These are phyloP conservation scores for Abrostola triplasia DNA, from an alignment of 2,888 invertebrate genomes.

Conservation along the genomic window DNA sequence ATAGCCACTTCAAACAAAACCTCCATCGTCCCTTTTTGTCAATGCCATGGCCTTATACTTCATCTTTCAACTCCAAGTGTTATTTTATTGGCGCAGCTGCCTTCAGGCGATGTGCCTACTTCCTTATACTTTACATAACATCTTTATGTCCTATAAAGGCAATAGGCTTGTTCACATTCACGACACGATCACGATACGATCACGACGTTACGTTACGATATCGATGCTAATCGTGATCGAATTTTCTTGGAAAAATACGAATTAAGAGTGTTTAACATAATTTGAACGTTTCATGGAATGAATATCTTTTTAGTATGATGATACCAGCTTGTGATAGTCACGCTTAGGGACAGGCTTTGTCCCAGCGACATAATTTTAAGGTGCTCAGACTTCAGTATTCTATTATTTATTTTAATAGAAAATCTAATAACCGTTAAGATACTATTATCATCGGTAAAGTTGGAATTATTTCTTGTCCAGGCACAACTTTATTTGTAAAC, in stretches of 20 bases:
- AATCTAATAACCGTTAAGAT: not conserved
- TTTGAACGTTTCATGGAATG: slow-evolving; percentile 20
- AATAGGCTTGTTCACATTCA: slow-evolving; percentile 39
- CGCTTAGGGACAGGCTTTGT: too few species aligned
- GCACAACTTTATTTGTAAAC: not conserved
- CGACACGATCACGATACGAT: slow-evolving; percentile 24
- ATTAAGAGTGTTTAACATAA: slow-evolving; percentile 30
- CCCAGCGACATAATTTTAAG: not conserved
- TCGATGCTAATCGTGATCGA: slow-evolving; percentile 41
- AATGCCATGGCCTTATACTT: slow-evolving; percentile 2
- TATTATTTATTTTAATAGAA: not conserved
- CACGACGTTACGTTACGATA: slow-evolving; percentile 26
- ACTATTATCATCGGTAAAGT: too few species aligned
- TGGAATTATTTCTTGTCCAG: not conserved
- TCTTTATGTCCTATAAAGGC: slow-evolving; percentile 35
- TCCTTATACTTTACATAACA: slow-evolving; percentile 19
- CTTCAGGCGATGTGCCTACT: slow-evolving; percentile 5
- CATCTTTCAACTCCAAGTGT: slow-evolving; percentile 16
- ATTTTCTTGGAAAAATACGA: slow-evolving; percentile 24
- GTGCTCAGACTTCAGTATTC: not conserved
- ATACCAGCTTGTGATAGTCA: not conserved
- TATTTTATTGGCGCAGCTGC: slow-evolving; percentile 26
- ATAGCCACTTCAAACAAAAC: not conserved
- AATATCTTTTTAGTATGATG: not conserved
- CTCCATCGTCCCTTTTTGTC: not conserved